Evolutionary conservation across 2,113 vertebrate genomes (phyloP), one percentile per base, ranked within the genome.

Genomic region (Apaloderma vittatum): DNA sequence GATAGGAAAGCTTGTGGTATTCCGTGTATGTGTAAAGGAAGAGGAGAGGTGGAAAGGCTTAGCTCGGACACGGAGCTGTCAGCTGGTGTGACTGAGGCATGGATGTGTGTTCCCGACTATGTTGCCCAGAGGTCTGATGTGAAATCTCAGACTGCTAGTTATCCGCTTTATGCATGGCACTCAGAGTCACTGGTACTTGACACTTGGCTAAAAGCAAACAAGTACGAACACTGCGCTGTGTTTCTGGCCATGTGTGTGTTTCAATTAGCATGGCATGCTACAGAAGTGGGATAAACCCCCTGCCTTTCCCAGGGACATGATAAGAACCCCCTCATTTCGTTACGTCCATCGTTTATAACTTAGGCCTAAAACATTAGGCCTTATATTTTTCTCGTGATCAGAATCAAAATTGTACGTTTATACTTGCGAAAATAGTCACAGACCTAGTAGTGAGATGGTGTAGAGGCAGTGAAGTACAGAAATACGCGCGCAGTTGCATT

Each of bases 211-310:
- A 74, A 68, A 76, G n/a, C 48, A n/a, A 40, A 12, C 34, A 57
- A 3, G 11, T 30, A 1, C 1, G 11, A 65, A 45, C 14, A 21
- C n/a, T 36, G 43, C 78, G 20, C 48, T 67, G 0, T 46, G 5
- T 51, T 90, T 52, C 46, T 74, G 79, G 3, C 22, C 0, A 0
- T 9, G 32, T 7, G 19, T 52, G 27, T 66, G 21, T 65, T 59
- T 79, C 54, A 7, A 48, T 76, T 62, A 37, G 6, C 0, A 0
- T 19, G 26, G 15, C 4, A 14, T 0, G 1, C 58, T 71, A 2
- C 8, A 34, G 22, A 86, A 32, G 27, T 34, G 57, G 17, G 61
- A 43, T 54, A 61, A 92, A 55, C 9, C 51, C 15, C 1, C 16
- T 77, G 13, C 18, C 17, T 37, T 78, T 90, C 43, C 46, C 7